Evolutionary conservation across 2,888 invertebrate genomes (phyloP).

Genomic region (Oxytorus armatus): DNA sequence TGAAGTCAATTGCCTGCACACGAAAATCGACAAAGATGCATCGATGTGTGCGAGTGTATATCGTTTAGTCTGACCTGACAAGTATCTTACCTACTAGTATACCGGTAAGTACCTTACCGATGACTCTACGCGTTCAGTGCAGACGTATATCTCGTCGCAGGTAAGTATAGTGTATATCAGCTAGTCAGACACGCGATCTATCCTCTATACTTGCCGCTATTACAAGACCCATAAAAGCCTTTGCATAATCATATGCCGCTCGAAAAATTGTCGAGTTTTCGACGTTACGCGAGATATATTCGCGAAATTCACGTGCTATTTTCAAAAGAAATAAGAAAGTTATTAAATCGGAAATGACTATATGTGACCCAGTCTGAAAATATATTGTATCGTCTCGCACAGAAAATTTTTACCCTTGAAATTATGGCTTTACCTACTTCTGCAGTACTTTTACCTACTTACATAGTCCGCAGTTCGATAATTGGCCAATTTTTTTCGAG

Average conservation of each 20-base stretch:
- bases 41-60: neutral
- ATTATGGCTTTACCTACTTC: neutral
- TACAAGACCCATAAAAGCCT: slow-evolving; percentile 27
- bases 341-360: slow-evolving; percentile 8
- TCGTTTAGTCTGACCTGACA: slow-evolving; percentile 24
- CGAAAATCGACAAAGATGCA: slow-evolving; percentile 47
- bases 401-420: neutral
- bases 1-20: slow-evolving; percentile 37
- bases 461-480: neutral
- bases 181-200: slow-evolving; percentile 54
- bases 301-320: slow-evolving; percentile 13
- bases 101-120: slow-evolving; percentile 13
- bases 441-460: neutral
- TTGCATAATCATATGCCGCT: slow-evolving; percentile 22
- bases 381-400: neutral
- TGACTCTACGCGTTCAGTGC: slow-evolving; percentile 26
- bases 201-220: slow-evolving; percentile 8
- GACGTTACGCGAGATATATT: neutral
- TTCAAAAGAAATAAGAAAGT: neutral
- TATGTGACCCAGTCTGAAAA: neutral
- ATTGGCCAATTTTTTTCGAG: neutral
- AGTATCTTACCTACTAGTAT: slow-evolving; percentile 29
- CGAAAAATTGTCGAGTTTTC: slow-evolving; percentile 21
- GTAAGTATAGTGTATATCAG: slow-evolving; percentile 29
- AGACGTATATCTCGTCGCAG: slow-evolving; percentile 29